phyloP scores from a whole-genome alignment of 2,113 vertebrate species.

The Empidonax alnorum region DNA sequence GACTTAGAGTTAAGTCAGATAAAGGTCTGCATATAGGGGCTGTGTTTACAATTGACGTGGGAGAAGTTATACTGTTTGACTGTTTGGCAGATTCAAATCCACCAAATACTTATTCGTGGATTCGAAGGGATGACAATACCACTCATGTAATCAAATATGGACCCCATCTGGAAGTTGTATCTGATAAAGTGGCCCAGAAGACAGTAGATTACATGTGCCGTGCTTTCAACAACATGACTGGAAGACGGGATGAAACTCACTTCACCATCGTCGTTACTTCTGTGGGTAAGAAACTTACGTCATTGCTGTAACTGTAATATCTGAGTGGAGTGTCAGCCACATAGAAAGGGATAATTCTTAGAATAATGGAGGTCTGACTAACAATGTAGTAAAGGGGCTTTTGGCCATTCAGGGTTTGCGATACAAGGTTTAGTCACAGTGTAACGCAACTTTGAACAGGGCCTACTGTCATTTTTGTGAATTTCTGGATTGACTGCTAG shows the following conservation, averaged over 20 bases:
- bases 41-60: slow-evolving; percentile 89
- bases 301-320: neutral
- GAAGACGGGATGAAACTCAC: slow-evolving; percentile 86
- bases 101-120: slow-evolving; percentile 92
- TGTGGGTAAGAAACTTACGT: slow-evolving; percentile 72
- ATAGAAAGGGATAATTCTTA: neutral
- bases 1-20: slow-evolving; percentile 88
- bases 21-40: slow-evolving; percentile 85
- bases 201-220: slow-evolving; percentile 86
- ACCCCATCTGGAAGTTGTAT: slow-evolving; percentile 83
- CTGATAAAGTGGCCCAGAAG: slow-evolving; percentile 79
- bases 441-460: neutral
- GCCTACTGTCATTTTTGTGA: neutral
- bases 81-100: slow-evolving; percentile 96
- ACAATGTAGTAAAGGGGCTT: neutral
- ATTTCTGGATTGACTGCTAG: neutral
- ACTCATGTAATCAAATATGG: slow-evolving; percentile 85
- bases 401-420: neutral
- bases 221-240: slow-evolving; percentile 92
- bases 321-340: neutral
- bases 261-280: slow-evolving; percentile 89
- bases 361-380: neutral
- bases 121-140: slow-evolving; percentile 81
- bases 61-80: slow-evolving; percentile 87
- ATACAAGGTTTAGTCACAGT: neutral